Evolutionary conservation across 2,113 vertebrate species (phyloP).

Genomic region (Edolisoma coerulescens): DNA sequence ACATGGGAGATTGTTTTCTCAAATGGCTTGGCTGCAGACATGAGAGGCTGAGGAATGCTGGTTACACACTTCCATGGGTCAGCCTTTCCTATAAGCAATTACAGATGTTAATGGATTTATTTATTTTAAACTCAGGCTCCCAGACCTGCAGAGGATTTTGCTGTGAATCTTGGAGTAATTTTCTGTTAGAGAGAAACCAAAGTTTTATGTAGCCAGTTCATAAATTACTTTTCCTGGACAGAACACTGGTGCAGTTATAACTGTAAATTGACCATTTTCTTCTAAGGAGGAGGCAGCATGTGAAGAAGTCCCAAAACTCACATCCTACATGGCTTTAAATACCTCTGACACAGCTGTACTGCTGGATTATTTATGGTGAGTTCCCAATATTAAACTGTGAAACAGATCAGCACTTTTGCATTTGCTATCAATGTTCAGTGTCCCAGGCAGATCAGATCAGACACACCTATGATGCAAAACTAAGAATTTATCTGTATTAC

Average conservation of each 20-base stretch:
- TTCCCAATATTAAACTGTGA: not conserved
- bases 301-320: not conserved
- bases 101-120: slow-evolving; percentile 56
- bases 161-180: slow-evolving; percentile 37
- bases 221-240: slow-evolving; percentile 23
- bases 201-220: slow-evolving; percentile 2
- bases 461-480: not conserved
- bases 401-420: not conserved
- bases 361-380: not conserved
- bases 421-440: not conserved
- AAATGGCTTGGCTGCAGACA: slow-evolving; percentile 39
- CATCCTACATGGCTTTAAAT: not conserved
- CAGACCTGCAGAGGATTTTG: slow-evolving; percentile 18
- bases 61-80: slow-evolving; percentile 24
- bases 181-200: slow-evolving; percentile 19
- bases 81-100: slow-evolving; percentile 51
- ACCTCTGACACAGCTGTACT: not conserved
- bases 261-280: not conserved
- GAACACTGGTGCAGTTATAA: not conserved
- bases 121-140: slow-evolving; percentile 31
- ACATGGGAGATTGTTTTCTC: slow-evolving; percentile 24
- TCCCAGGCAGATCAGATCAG: not conserved
- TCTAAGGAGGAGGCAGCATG: not conserved
- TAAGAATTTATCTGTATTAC: not conserved
- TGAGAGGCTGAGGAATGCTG: slow-evolving; percentile 23